Evolutionary conservation across 2,888 invertebrate species (phyloP).

Genomic region (Idaea dimidiata): DNA sequence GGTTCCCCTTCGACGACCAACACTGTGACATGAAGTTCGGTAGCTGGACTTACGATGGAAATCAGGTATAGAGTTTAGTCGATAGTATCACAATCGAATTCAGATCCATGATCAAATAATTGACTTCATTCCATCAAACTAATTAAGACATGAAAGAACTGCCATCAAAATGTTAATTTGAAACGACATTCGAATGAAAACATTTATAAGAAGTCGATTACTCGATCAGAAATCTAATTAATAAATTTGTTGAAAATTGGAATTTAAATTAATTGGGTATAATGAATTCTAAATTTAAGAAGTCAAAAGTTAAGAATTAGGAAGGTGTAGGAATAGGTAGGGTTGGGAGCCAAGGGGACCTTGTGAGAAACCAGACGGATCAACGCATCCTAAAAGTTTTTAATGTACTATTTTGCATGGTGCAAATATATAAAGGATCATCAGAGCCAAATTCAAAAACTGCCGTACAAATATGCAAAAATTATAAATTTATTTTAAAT

Average conservation of each 20-base stretch:
- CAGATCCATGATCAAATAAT: slow-evolving; percentile 22
- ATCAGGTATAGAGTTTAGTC: slow-evolving; percentile 85
- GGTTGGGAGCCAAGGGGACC: slow-evolving; percentile 82
- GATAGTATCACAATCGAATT: slow-evolving; percentile 15
- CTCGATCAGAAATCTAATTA: neutral
- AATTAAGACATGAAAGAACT: slow-evolving; percentile 1
- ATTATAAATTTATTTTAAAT: neutral
- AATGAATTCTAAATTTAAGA: neutral
- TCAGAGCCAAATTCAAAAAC: slow-evolving; percentile 34
- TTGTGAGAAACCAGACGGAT: slow-evolving; percentile 85
- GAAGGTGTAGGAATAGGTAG: slow-evolving; percentile 36
- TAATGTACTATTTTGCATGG: slow-evolving; percentile 92
- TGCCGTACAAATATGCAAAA: slow-evolving; percentile 58
- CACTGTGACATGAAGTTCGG: slow-evolving; percentile 99
- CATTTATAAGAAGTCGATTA: neutral
- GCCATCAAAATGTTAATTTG: neutral
- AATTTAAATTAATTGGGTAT: neutral
- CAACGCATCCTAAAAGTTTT: slow-evolving; percentile 75
- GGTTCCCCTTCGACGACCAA: slow-evolving; percentile 99
- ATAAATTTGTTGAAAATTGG: neutral
- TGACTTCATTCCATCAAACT: slow-evolving; percentile 10
- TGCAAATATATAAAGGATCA: slow-evolving; percentile 77
- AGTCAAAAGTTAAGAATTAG: neutral
- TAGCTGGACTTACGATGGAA: slow-evolving; percentile 99
- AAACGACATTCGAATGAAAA: neutral